Evolutionary conservation across 2,113 vertebrate species (phyloP).

Genomic region (Notiomystis cincta): DNA sequence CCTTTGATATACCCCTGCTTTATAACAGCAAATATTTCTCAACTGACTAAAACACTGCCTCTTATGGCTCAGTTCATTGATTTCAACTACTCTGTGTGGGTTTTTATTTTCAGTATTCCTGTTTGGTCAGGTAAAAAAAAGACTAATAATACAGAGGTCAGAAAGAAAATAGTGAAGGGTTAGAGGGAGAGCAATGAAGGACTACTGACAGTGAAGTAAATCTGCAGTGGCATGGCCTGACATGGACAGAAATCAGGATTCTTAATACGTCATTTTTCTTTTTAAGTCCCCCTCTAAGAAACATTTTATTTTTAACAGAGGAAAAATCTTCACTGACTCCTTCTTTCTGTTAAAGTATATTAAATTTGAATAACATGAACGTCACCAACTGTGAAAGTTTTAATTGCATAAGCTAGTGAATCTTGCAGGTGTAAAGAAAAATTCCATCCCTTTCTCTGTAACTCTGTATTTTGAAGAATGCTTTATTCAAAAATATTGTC

Average conservation of each 20-base stretch:
- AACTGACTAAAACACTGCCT: neutral
- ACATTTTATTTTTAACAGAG: neutral
- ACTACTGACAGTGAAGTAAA: neutral
- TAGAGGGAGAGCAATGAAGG: neutral
- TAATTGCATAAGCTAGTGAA: neutral
- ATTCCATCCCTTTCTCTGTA: neutral
- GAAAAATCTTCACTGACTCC: neutral
- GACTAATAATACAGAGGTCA: neutral
- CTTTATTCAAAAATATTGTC: neutral
- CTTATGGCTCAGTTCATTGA: neutral
- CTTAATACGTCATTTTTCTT: neutral
- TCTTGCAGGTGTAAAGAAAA: neutral
- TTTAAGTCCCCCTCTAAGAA: neutral
- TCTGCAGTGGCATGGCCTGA: neutral
- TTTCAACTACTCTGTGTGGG: neutral
- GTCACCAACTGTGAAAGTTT: neutral
- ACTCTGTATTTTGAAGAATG: neutral
- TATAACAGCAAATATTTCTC: slow-evolving; percentile 34
- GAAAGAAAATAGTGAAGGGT: neutral
- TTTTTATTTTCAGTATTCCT: neutral
- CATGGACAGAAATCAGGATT: neutral
- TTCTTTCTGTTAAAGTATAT: neutral
- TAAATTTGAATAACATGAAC: neutral
- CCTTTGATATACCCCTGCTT: neutral
- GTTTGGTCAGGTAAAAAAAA: slow-evolving; percentile 18